Conservation (phyloP, 2,888 invertebrate species). For the Podotricha telesiphe region DNA sequence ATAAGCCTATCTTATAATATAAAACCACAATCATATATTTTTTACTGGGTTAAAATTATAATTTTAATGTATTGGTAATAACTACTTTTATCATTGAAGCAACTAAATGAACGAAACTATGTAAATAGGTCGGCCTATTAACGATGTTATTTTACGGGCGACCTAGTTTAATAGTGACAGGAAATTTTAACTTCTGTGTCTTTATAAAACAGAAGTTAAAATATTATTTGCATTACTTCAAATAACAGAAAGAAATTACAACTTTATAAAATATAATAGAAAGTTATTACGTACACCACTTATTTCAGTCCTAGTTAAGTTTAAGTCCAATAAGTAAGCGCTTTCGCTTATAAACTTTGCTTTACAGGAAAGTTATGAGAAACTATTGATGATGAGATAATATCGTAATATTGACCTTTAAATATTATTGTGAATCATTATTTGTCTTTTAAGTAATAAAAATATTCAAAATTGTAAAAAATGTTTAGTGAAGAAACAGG, state of each 20-base stretch:
- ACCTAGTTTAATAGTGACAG: not conserved
- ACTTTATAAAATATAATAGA: not conserved
- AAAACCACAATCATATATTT: too few relatives aligned
- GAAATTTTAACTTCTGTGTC: not conserved
- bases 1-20: too few relatives aligned
- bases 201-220: not conserved
- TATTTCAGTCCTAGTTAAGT: not conserved
- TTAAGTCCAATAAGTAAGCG: slow-evolving; percentile 12
- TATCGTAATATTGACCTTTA: not conserved
- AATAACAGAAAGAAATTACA: not conserved
- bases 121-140: slow-evolving; percentile 1
- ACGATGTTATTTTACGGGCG: not conserved
- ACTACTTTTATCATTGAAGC: not conserved
- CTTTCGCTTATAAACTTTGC: slow-evolving; percentile 10
- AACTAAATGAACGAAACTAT: slow-evolving; percentile 1
- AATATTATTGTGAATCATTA: not conserved
- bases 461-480: too few relatives aligned
- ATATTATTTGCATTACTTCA: not conserved
- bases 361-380: slow-evolving; percentile 14
- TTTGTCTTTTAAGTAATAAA: not conserved
- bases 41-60: too few relatives aligned
- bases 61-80: slow-evolving; percentile 1
- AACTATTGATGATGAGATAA: slow-evolving; percentile 1
- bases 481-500: too few relatives aligned
- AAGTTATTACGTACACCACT: not conserved